A percentile compares a stretch with the other conserved stretches of the same genome.
These are phyloP conservation scores for Drosophila setosimentum DNA, from an alignment of 2,888 invertebrate species.

Conservation along the genomic window DNA sequence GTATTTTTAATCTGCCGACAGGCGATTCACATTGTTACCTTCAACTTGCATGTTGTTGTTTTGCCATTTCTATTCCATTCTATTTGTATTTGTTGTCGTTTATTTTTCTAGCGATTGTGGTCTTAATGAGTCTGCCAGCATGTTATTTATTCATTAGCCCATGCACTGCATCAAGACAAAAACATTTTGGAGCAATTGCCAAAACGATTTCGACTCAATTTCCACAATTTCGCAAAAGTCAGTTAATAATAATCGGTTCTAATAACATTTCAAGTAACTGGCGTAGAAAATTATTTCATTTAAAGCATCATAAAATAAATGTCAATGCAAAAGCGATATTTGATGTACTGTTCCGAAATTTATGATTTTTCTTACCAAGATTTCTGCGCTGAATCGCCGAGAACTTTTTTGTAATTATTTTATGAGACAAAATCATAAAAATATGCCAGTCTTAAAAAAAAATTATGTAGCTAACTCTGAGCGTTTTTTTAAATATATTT, in stretches of 20 bases:
- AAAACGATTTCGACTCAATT: constrained; percentile 19
- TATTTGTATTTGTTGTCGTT: constrained; percentile 13
- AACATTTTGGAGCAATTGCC: neutral
- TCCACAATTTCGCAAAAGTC: neutral
- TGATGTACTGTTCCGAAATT: neutral
- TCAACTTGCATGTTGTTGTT: constrained; percentile 23
- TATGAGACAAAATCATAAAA: neutral
- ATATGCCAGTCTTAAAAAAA: neutral
- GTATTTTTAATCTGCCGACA: constrained; percentile 80
- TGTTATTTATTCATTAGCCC: constrained; percentile 63
- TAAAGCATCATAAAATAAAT: too few species aligned
- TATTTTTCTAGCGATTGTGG: constrained; percentile 5
- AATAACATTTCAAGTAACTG: neutral
- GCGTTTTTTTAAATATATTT: neutral
- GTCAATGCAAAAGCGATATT: too few species aligned
- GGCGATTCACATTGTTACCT: constrained; percentile 44
- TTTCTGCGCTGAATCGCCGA: neutral
- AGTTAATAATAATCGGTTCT: neutral
- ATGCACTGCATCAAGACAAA: constrained; percentile 2
- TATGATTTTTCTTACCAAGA: neutral
- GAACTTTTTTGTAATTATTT: too few species aligned
- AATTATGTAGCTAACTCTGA: neutral
- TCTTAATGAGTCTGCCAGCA: constrained; percentile 65
- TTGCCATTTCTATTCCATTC: neutral
- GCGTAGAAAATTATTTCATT: neutral